Percentiles rank a stretch among this genome's conserved stretches.
These are phyloP conservation scores for Hozukius guyotensis DNA, from an alignment of 2,797 vertebrate genomes.

Conservation along the genomic window DNA sequence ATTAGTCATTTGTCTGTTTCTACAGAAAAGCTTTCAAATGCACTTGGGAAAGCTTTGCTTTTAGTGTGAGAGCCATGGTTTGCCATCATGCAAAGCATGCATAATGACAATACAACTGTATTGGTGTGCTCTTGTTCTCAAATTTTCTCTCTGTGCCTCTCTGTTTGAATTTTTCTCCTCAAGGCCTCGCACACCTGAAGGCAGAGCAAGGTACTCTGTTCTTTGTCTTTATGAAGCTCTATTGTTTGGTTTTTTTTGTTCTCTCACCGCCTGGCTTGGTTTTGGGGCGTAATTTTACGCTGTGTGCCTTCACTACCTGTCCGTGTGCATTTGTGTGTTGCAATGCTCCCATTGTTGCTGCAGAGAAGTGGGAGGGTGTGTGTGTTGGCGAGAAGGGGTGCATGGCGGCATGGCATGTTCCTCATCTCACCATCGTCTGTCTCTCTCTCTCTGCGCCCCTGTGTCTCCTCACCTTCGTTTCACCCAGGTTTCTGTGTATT, in stretches of 20 bases:
- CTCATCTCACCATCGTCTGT: constrained; percentile 41
- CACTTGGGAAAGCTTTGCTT: constrained; percentile 77
- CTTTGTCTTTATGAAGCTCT: constrained; percentile 26
- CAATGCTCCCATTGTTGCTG: constrained; percentile 48
- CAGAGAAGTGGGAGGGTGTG: constrained; percentile 31
- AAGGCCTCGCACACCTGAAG: constrained; percentile 98
- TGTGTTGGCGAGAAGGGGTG: constrained; percentile 17
- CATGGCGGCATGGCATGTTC: constrained; percentile 60
- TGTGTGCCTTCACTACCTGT: constrained; percentile 60
- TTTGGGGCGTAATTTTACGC: constrained; percentile 49
- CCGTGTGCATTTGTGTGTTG: constrained; percentile 67
- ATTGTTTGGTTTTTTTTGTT: constrained; percentile 21
- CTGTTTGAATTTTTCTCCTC: constrained; percentile 68
- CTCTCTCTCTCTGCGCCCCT: constrained; percentile 8
- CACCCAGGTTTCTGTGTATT: constrained; percentile 64
- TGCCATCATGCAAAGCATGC: constrained; percentile 82
- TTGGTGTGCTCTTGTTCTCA: constrained; percentile 78
- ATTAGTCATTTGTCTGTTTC: constrained; percentile 48
- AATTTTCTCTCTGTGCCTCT: constrained; percentile 69
- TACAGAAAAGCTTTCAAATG: constrained; percentile 79
- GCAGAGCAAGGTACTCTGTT: constrained; percentile 94
- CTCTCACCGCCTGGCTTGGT: constrained; percentile 40
- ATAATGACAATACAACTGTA: constrained; percentile 81
- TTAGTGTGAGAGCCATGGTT: constrained; percentile 83
- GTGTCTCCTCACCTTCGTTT: constrained; percentile 57